Percentiles rank a stretch among this genome's conserved stretches.
Evolutionary conservation across 1,140 invertebrate species (phyloP).

Genomic region (Drosophila lacertosa): DNA sequence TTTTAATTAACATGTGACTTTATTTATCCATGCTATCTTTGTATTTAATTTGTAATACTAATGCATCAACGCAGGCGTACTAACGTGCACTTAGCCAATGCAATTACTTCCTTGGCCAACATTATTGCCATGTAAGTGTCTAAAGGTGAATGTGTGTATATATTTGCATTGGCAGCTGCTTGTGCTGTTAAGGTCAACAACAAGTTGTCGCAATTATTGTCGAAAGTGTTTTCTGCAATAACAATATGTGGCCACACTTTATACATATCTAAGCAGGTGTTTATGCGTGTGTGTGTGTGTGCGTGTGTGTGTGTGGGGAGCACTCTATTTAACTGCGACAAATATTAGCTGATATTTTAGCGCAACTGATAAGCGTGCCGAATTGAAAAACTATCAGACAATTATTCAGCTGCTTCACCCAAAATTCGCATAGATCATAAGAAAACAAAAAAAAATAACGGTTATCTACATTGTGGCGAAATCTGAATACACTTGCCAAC

Average conservation of each 20-base stretch:
- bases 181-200: conserved; percentile 44
- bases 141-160: background rate
- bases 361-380: conserved; percentile 29
- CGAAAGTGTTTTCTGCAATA: conserved; percentile 38
- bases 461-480: too few species aligned
- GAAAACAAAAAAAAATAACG: conserved; percentile 4
- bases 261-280: background rate
- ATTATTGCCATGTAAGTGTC: background rate
- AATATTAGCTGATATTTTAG: conserved; percentile 11
- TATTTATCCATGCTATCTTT: conserved; percentile 53
- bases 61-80: conserved; percentile 44
- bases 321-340: background rate
- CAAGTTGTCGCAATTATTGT: conserved; percentile 20
- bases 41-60: conserved; percentile 40
- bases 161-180: conserved; percentile 22
- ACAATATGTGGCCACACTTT: conserved; percentile 1
- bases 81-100: conserved; percentile 36
- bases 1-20: conserved; percentile 75
- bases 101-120: conserved; percentile 49
- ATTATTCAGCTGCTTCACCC: conserved; percentile 11
- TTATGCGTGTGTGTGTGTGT: background rate
- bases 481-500: too few species aligned
- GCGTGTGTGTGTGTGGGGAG: conserved; percentile 1
- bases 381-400: conserved; percentile 11
- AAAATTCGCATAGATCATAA: conserved; percentile 39